Conservation (phyloP, 2,113 vertebrate species). For the Pelecanoides urinatrix region DNA sequence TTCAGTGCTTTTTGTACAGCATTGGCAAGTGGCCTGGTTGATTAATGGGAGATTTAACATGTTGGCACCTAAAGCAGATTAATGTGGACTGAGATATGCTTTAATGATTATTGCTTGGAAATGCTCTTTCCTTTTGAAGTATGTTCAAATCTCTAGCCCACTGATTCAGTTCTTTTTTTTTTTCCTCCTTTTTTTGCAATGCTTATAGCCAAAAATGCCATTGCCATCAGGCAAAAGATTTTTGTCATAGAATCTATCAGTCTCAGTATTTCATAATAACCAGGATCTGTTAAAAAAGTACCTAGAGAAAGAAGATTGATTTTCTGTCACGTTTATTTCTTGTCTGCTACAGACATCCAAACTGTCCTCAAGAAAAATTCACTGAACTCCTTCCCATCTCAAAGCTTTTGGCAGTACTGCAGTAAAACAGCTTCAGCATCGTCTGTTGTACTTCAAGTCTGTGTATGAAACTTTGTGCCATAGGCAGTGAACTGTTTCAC, state of each 20-base stretch:
- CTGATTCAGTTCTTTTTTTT: not conserved
- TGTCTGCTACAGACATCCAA: not conserved
- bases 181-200: too few species aligned
- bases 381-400: not conserved
- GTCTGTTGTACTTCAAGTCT: not conserved
- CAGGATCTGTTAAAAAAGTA: not conserved
- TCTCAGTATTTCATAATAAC: not conserved
- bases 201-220: not conserved
- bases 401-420: not conserved
- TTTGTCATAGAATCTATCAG: not conserved
- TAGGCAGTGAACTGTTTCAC: not conserved
- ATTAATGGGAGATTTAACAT: not conserved
- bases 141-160: not conserved
- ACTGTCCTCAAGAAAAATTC: not conserved
- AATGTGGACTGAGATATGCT: not conserved
- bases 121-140: not conserved
- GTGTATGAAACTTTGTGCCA: not conserved
- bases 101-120: not conserved
- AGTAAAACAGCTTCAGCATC: not conserved
- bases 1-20: not conserved
- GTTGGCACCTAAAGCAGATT: not conserved
- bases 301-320: not conserved
- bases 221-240: not conserved
- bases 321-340: not conserved
- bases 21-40: not conserved